Evolutionary conservation across 2,113 vertebrate species (phyloP), one percentile per base, ranked within the genome.

Genomic region (Mixornis gularis): DNA sequence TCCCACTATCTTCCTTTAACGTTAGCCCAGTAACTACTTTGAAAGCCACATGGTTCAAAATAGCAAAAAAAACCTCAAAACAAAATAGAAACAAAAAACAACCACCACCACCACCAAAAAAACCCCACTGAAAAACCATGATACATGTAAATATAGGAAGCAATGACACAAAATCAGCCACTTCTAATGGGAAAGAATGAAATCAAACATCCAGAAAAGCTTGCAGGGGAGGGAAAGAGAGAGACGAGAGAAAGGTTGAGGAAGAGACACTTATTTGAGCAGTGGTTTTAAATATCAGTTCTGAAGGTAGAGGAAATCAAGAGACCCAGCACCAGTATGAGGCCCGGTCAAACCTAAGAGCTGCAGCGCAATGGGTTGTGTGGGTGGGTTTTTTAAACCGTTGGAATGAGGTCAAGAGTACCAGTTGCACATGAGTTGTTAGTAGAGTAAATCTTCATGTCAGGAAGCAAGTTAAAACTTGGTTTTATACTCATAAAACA

Each of bases 361-460:
- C 93, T 93, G 92, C 94, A 78, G 80, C 89, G 43, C 87, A 94
- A 93, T 95, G 94, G 87, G 93, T 90, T 95, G 71, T 90, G 95
- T 93, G 93, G 68, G 64, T 92, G 84, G 91, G 90, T 94, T 95
- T 93, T 95, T 90, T 71, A 95, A 92, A 94, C 36, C 58, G 7
- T 87, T 78, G 96, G 95, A 97, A 97, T 97, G 95, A 96, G 95
- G 95, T 97, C 96, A 97, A 97, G 94, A 97, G 92, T 95, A 96
- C 97, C 97, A 97, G 95, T 95, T 97, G 97, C 97, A 97, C 94
- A 69, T 92, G 97, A 97, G 96, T 95, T 95, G 94, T 93, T 85
- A 95, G 94, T 92, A 96, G 89, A 91, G 88, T 89, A 96, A 97
- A 93, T 96, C 94, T 96, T 96, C 95, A 97, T 70, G 89, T 96